Percentiles rank a stretch among this genome's conserved stretches.
These are phyloP conservation scores for Encarsia formosa DNA, from an alignment of 2,888 invertebrate genomes.

Conservation along the genomic window DNA sequence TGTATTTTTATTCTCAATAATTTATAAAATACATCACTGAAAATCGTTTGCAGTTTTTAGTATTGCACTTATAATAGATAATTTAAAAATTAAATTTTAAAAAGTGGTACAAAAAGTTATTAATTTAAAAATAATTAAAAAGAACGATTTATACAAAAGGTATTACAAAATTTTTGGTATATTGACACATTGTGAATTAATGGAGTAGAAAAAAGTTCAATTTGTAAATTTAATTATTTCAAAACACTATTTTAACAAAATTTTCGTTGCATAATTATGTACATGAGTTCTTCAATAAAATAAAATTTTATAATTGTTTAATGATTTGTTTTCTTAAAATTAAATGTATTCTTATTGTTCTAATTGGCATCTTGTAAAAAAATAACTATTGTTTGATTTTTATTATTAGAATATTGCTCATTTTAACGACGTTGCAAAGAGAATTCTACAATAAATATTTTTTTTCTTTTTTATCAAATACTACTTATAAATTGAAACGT, in stretches of 20 bases:
- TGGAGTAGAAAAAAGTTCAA: too few species aligned
- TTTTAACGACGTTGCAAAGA: too few species aligned
- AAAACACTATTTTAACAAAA: too few species aligned
- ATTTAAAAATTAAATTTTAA: slow-evolving; percentile 1
- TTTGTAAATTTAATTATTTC: too few species aligned
- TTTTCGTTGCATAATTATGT: too few species aligned
- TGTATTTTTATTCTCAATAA: slow-evolving; percentile 22
- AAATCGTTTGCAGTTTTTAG: slow-evolving; percentile 18
- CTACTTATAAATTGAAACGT: too few species aligned
- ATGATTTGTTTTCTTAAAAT: slow-evolving; percentile 2
- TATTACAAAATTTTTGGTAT: background rate
- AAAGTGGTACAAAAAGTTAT: slow-evolving; percentile 3
- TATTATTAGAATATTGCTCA: background rate
- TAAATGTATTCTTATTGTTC: background rate
- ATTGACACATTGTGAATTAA: too few species aligned
- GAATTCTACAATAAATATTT: too few species aligned
- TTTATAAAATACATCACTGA: slow-evolving; percentile 14
- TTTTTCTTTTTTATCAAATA: too few species aligned
- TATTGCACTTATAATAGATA: slow-evolving; percentile 17
- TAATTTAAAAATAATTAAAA: slow-evolving; percentile 3
- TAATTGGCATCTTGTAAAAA: slow-evolving; percentile 17
- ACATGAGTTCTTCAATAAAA: slow-evolving; percentile 20
- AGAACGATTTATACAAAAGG: too few species aligned
- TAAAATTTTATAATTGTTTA: slow-evolving; percentile 11
- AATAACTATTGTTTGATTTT: slow-evolving; percentile 11